Conservation (phyloP, 2,888 invertebrate genomes). For the Didymodactylos carnosus region DNA sequence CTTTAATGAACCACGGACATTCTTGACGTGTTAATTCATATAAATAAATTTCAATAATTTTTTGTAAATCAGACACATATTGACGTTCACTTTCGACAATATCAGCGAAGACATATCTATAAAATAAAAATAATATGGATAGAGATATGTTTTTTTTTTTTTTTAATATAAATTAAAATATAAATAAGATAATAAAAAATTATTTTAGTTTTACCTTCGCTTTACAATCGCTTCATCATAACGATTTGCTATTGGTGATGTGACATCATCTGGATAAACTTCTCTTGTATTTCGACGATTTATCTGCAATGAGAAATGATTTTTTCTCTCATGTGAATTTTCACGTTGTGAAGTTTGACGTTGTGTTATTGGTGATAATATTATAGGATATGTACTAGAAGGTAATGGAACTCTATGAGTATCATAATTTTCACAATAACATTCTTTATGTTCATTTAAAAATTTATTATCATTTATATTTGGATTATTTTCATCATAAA, state of each 20-base stretch:
- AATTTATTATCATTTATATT: no score
- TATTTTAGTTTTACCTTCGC: slow-evolving; percentile 10
- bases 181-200: no score
- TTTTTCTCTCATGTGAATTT: background rate
- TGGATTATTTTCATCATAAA: no score
- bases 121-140: no score
- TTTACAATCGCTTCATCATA: slow-evolving; percentile 11
- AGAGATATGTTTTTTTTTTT: background rate
- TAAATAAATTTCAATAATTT: slow-evolving; percentile 12
- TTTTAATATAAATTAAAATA: background rate
- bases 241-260: background rate
- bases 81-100: slow-evolving; percentile 10
- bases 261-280: slow-evolving; percentile 1
- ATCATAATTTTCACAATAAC: no score
- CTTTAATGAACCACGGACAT: slow-evolving; percentile 8
- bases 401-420: no score
- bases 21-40: slow-evolving; percentile 9
- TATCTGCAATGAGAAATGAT: background rate
- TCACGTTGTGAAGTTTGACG: background rate
- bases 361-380: background rate
- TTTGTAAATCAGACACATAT: slow-evolving; percentile 9
- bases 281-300: slow-evolving; percentile 8
- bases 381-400: background rate
- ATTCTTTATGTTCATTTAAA: no score
- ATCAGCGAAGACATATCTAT: slow-evolving; percentile 11